Conservation (phyloP, 2,888 invertebrate species). For the Hydropsyche betteni region DNA sequence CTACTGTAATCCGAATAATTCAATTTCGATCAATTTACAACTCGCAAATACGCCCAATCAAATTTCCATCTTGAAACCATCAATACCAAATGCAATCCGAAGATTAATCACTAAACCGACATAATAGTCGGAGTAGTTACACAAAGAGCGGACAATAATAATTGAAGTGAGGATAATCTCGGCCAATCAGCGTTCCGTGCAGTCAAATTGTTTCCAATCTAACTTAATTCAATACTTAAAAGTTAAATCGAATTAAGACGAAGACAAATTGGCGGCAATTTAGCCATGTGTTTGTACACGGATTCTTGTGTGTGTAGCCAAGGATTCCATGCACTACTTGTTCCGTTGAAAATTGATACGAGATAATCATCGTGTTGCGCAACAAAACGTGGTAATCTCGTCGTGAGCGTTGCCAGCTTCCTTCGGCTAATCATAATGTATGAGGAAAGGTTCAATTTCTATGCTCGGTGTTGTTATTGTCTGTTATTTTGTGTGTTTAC, state of each 20-base stretch:
- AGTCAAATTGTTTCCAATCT: conserved; percentile 51
- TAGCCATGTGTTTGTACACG: background rate
- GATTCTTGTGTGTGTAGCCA: no score
- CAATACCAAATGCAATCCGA: no score
- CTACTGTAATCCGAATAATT: no score
- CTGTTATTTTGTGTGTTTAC: no score
- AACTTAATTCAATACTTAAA: conserved; percentile 51
- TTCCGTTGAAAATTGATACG: conserved; percentile 8
- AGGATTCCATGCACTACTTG: no score
- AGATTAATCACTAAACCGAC: no score
- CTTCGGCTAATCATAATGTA: background rate
- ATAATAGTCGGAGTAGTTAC: no score
- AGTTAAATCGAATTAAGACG: conserved; percentile 49
- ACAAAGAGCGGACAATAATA: conserved; percentile 3
- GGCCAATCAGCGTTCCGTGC: conserved; percentile 49
- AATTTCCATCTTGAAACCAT: no score
- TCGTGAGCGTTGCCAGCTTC: conserved; percentile 5
- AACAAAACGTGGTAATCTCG: conserved; percentile 11
- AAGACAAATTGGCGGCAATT: conserved; percentile 51
- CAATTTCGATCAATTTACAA: no score
- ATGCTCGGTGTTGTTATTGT: no score
- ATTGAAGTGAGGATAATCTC: conserved; percentile 46
- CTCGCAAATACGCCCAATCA: no score
- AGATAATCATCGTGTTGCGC: conserved; percentile 19
- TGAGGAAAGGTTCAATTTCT: no score